These are phyloP conservation scores for Xestia xanthographa DNA, from an alignment of 2,888 invertebrate species.

Conservation along the genomic window DNA sequence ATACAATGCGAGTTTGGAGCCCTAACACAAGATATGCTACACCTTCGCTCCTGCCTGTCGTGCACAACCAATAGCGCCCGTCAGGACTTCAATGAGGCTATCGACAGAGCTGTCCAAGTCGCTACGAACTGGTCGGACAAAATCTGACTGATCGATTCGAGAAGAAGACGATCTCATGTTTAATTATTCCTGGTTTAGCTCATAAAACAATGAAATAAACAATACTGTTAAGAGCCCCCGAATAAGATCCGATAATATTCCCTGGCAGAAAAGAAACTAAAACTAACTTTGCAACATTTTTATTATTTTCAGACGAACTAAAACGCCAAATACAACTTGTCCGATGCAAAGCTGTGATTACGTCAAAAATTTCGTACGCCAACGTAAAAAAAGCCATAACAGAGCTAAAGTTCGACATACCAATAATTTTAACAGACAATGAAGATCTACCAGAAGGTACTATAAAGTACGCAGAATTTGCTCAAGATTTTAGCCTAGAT, in stretches of 20 bases:
- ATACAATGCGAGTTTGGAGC: background rate
- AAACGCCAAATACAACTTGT: conserved; percentile 91
- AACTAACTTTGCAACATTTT: background rate
- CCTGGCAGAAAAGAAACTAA: background rate
- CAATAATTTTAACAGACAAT: conserved; percentile 87
- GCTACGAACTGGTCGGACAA: background rate
- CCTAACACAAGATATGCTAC: background rate
- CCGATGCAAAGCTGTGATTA: conserved; percentile 92
- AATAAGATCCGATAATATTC: background rate
- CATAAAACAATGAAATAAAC: background rate
- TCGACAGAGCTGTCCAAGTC: background rate
- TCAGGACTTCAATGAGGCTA: background rate
- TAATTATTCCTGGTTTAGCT: background rate
- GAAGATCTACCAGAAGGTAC: conserved; percentile 89
- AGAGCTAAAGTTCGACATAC: conserved; percentile 84
- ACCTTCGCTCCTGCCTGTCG: background rate
- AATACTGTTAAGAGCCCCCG: background rate
- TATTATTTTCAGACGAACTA: conserved; percentile 92
- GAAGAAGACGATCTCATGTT: background rate
- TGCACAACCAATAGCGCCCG: background rate
- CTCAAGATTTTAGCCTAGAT: conserved; percentile 88
- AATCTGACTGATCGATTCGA: too few species aligned
- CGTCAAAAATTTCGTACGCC: conserved; percentile 88
- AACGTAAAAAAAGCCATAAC: conserved; percentile 87
- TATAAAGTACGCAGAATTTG: conserved; percentile 92